phyloP scores from a whole-genome alignment of 2,113 vertebrate genomes.

The Cynocephalus volans region DNA sequence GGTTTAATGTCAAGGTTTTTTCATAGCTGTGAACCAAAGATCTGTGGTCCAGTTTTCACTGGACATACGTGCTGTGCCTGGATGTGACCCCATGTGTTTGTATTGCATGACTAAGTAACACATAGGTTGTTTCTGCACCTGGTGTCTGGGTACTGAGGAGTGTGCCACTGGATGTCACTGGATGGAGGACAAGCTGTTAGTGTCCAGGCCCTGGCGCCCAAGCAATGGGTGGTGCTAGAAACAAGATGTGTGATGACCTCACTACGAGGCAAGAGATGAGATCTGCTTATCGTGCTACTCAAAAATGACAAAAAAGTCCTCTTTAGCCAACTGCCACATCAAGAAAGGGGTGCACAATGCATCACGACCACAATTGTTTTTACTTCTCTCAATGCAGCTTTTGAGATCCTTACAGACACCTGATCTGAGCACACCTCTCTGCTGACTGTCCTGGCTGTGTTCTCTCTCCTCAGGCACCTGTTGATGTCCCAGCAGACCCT shows the following conservation, averaged over 20 bases:
- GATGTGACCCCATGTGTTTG: too few relatives aligned
- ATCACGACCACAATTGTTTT: too few relatives aligned
- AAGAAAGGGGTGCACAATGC: too few relatives aligned
- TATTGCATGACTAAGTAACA: neutral
- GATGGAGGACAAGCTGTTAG: neutral
- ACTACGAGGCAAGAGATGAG: too few relatives aligned
- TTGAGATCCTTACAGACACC: too few relatives aligned
- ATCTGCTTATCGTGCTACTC: too few relatives aligned
- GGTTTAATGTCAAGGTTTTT: neutral
- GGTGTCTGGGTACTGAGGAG: neutral
- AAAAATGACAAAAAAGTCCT: too few relatives aligned
- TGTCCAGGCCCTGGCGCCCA: neutral
- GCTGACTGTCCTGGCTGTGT: neutral
- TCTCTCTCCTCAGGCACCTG: conserved; percentile 89
- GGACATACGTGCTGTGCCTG: accelerated
- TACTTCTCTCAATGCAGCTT: too few relatives aligned
- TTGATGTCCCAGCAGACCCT: conserved; percentile 90
- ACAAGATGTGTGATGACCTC: too few relatives aligned
- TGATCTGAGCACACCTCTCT: neutral
- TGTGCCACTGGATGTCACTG: accelerated
- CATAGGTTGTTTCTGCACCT: neutral
- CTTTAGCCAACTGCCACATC: too few relatives aligned
- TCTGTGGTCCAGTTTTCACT: neutral
- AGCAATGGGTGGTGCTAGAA: neutral
- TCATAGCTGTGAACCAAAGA: accelerated